Evolutionary conservation across 2,888 invertebrate species (phyloP).

Genomic region (Alloscopus bannaensis): DNA sequence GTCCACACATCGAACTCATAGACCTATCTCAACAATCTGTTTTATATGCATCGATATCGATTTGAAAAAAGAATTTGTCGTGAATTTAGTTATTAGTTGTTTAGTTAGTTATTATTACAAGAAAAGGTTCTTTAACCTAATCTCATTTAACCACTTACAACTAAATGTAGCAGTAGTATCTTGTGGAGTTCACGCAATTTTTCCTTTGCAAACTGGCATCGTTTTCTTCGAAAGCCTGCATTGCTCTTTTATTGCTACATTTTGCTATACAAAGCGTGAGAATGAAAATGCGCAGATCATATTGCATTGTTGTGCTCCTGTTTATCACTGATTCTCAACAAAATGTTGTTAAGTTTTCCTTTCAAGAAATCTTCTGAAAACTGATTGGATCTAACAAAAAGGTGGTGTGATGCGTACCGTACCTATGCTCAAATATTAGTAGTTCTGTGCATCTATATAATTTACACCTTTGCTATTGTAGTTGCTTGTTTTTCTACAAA

Average conservation of each 20-base stretch:
- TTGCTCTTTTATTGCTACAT: not conserved
- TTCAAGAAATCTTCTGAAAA: not conserved
- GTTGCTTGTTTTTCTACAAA: not conserved
- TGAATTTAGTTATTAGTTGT: too few relatives aligned
- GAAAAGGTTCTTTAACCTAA: too few relatives aligned
- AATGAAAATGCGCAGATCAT: not conserved
- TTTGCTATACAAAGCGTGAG: not conserved
- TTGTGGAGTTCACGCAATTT: not conserved
- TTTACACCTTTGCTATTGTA: not conserved
- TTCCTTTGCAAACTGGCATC: not conserved
- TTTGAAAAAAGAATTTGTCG: too few relatives aligned
- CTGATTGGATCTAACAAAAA: slow-evolving; percentile 26
- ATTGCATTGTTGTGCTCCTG: too few relatives aligned
- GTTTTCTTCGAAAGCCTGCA: not conserved
- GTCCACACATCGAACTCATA: too few relatives aligned
- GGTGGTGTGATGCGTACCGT: slow-evolving; percentile 24
- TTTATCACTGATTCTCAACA: too few relatives aligned
- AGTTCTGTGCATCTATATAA: not conserved
- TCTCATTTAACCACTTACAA: too few relatives aligned
- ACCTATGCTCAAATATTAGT: not conserved
- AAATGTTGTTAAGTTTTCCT: not conserved
- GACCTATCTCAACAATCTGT: too few relatives aligned
- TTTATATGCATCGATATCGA: too few relatives aligned
- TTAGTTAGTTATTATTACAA: too few relatives aligned
- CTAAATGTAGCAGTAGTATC: not conserved